A percentile compares a stretch with the other conserved stretches of the same genome.
Conservation (phyloP, 1,140 invertebrate species). For the Aphaenogaster floridana region DNA sequence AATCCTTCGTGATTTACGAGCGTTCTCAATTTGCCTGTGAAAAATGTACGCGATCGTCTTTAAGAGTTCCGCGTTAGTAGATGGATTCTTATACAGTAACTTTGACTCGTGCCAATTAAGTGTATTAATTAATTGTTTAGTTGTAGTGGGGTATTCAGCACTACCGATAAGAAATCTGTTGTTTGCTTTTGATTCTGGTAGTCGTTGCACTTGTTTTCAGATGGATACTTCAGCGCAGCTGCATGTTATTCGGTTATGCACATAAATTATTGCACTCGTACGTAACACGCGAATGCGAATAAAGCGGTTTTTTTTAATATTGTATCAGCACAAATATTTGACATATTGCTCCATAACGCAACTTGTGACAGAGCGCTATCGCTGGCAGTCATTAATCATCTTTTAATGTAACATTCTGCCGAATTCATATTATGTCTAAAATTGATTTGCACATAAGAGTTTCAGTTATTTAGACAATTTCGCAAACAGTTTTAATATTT, state of each 20-base stretch:
- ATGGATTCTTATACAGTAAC: neutral
- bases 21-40: slow-evolving; percentile 25
- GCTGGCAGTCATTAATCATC: neutral
- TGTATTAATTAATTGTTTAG: slow-evolving; percentile 26
- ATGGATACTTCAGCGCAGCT: slow-evolving; percentile 29
- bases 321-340: slow-evolving; percentile 35
- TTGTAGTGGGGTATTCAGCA: neutral
- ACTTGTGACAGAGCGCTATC: neutral
- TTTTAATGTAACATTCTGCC: neutral
- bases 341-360: neutral
- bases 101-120: slow-evolving; percentile 3
- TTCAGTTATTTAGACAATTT: slow-evolving; percentile 4
- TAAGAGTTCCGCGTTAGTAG: neutral
- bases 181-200: slow-evolving; percentile 38
- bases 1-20: slow-evolving; percentile 46
- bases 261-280: slow-evolving; percentile 11
- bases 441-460: neutral
- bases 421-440: neutral
- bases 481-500: neutral
- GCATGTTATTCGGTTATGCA: neutral
- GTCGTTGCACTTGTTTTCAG: slow-evolving; percentile 15
- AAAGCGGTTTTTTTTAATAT: slow-evolving; percentile 2
- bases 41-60: slow-evolving; percentile 4
- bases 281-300: neutral
- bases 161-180: slow-evolving; percentile 38